Conservation (phyloP, 2,888 invertebrate genomes). For the Notodonta ziczac region DNA sequence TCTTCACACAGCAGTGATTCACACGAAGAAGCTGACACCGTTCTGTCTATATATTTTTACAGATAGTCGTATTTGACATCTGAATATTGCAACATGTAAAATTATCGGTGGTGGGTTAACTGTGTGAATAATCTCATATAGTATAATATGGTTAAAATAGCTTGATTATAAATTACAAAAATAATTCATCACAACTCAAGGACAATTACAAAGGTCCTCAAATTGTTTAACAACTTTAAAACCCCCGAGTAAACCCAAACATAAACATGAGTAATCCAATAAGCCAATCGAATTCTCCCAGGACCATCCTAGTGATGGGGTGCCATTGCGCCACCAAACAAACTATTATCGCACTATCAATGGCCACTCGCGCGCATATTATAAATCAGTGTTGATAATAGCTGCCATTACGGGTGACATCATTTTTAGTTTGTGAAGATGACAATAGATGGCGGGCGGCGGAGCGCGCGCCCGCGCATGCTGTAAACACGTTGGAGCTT, state of each 20-base stretch:
- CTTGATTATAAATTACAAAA: not conserved
- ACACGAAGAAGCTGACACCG: too few species aligned
- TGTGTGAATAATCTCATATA: too few species aligned
- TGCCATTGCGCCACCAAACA: slow-evolving; percentile 63
- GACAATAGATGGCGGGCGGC: slow-evolving; percentile 66
- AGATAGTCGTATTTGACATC: too few species aligned
- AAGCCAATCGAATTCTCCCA: slow-evolving; percentile 69
- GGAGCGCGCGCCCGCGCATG: slow-evolving; percentile 62
- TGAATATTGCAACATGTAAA: too few species aligned
- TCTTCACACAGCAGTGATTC: not conserved
- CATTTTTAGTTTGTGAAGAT: slow-evolving; percentile 57
- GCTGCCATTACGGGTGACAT: slow-evolving; percentile 62
- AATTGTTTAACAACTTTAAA: slow-evolving; percentile 5
- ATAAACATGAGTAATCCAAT: slow-evolving; percentile 61
- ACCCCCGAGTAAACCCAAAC: slow-evolving; percentile 40
- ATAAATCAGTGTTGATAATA: slow-evolving; percentile 71
- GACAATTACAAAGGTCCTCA: not conserved
- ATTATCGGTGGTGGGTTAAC: too few species aligned
- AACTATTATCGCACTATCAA: slow-evolving; percentile 81
- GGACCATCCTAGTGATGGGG: slow-evolving; percentile 50
- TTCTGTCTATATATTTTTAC: too few species aligned
- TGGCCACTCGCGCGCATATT: slow-evolving; percentile 67
- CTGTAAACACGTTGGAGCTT: slow-evolving; percentile 32
- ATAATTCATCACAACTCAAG: not conserved
- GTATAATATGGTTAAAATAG: not conserved